phyloP scores from a whole-genome alignment of 2,797 vertebrate species.

The Silurus aristotelis region DNA sequence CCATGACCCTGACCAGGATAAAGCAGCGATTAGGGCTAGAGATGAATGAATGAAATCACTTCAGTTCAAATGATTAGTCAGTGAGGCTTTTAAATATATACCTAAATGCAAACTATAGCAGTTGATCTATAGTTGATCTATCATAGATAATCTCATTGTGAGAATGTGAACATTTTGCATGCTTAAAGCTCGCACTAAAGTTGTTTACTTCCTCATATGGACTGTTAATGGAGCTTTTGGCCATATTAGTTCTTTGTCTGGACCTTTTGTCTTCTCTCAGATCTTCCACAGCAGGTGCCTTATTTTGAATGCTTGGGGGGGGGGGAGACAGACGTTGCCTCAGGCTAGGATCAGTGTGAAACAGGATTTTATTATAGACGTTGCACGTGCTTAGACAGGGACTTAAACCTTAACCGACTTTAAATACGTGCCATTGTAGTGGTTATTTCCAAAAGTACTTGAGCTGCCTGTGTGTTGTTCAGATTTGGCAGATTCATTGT shows the following conservation, averaged over 20 bases:
- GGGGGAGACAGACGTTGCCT: constrained; percentile 5
- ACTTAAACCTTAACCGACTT: not conserved
- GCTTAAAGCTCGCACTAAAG: not conserved
- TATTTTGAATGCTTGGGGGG: constrained; percentile 23
- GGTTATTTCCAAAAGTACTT: not conserved
- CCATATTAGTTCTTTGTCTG: constrained; percentile 10
- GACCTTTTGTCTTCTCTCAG: constrained; percentile 11
- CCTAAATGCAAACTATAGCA: not conserved
- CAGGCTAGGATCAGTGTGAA: constrained; percentile 26
- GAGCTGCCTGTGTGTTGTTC: not conserved
- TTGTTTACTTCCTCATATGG: not conserved
- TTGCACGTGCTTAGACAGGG: not conserved
- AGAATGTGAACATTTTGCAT: not conserved
- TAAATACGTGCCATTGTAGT: not conserved
- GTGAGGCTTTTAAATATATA: not conserved
- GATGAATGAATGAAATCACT: not conserved
- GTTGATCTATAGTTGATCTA: not conserved
- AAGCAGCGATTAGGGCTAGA: not conserved
- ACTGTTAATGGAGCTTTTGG: not conserved
- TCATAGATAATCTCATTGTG: not conserved
- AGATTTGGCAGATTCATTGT: constrained; percentile 11
- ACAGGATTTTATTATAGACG: constrained; percentile 14
- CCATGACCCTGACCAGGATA: not conserved
- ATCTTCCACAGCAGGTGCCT: not conserved
- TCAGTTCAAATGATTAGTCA: not conserved